phyloP scores from a whole-genome alignment of 2,888 invertebrate species.

The Dichetophora obliterata region DNA sequence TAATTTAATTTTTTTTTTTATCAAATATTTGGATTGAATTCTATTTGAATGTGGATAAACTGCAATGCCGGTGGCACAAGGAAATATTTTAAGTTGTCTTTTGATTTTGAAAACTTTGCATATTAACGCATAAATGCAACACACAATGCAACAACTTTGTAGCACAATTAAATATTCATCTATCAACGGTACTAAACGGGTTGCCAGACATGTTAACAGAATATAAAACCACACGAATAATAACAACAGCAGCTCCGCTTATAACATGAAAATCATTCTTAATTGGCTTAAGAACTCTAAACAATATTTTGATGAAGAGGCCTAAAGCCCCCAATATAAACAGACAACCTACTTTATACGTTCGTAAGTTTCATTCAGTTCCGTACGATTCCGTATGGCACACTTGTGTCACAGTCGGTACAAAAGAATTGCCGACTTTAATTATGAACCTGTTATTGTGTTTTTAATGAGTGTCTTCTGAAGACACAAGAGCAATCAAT shows the following conservation, averaged over 20 bases:
- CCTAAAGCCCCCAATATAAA: neutral
- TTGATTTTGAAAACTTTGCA: neutral
- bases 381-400: neutral
- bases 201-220: neutral
- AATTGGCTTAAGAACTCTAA: neutral
- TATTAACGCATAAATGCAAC: neutral
- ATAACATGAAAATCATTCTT: neutral
- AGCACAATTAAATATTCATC: constrained; percentile 36
- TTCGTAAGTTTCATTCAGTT: neutral
- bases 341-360: neutral
- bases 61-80: neutral
- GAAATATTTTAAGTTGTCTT: neutral
- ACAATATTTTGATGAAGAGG: neutral
- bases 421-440: constrained; percentile 12
- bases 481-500: too few relatives aligned
- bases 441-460: constrained; percentile 30
- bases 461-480: neutral
- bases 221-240: neutral
- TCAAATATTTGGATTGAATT: constrained; percentile 18
- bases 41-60: neutral
- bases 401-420: neutral
- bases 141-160: constrained; percentile 1
- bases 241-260: neutral
- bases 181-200: neutral
- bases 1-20: neutral